Percentiles rank a stretch among this genome's conserved stretches.
phyloP scores from a whole-genome alignment of 2,113 vertebrate genomes.

The Aegotheles bennettii region DNA sequence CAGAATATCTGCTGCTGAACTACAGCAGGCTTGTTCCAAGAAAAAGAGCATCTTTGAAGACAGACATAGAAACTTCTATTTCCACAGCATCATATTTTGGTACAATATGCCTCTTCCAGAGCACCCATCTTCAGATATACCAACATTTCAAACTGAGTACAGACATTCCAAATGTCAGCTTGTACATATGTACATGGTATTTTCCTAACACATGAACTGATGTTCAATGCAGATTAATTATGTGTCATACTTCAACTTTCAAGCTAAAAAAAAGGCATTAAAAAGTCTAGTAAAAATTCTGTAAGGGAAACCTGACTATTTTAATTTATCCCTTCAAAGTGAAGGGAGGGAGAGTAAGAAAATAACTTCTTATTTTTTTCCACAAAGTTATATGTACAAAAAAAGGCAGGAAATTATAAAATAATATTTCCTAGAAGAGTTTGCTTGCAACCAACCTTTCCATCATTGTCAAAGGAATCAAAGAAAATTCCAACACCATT shows the following conservation, averaged over 20 bases:
- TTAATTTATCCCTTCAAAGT: not conserved
- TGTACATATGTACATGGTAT: not conserved
- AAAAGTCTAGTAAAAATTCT: not conserved
- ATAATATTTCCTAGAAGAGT: not conserved
- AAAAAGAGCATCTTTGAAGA: not conserved
- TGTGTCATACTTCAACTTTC: not conserved
- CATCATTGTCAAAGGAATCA: conserved; percentile 98
- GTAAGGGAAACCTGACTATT: not conserved
- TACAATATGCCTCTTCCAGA: not conserved
- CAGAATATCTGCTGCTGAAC: not conserved
- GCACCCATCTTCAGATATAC: not conserved
- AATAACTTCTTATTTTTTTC: not conserved
- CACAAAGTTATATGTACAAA: not conserved
- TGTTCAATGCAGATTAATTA: not conserved
- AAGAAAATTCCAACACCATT: conserved; percentile 95
- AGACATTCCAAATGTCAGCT: not conserved
- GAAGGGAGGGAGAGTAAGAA: not conserved
- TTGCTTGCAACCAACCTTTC: conserved; percentile 80
- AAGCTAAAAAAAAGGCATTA: not conserved
- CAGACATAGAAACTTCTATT: not conserved
- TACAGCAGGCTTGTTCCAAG: not conserved
- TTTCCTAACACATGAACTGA: not conserved
- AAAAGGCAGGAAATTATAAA: not conserved
- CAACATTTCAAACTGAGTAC: not conserved
- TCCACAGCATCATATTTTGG: not conserved